Percentiles rank a stretch among this genome's conserved stretches.
Conservation (phyloP, 2,113 vertebrate genomes). For the Dinomys branickii region DNA sequence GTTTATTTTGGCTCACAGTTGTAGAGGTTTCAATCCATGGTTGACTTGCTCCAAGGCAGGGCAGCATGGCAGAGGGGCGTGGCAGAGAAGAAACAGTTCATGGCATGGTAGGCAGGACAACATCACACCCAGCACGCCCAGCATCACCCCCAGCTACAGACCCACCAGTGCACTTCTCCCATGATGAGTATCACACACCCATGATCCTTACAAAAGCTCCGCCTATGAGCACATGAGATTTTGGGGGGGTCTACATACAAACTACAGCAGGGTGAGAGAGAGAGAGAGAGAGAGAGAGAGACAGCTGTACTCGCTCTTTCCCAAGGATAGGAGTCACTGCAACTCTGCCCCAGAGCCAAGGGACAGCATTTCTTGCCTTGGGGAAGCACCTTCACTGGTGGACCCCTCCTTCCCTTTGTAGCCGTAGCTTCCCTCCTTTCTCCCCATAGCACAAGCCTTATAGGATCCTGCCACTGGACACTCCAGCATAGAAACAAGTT, state of each 20-base stretch:
- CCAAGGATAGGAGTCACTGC: background rate
- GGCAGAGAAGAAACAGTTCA: background rate
- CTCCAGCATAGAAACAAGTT: too few species aligned
- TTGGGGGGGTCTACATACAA: background rate
- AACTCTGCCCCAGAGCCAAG: background rate
- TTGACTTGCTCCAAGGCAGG: background rate
- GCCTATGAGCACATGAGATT: background rate
- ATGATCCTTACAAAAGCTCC: background rate
- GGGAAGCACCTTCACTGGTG: background rate
- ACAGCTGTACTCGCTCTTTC: background rate
- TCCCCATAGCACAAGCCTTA: background rate
- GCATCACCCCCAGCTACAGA: background rate
- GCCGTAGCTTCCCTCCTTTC: background rate
- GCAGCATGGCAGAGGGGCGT: background rate
- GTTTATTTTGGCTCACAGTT: background rate
- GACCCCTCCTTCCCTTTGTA: background rate
- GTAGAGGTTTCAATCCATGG: background rate
- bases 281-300: background rate
- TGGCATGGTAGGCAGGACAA: too few species aligned
- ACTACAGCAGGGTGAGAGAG: background rate
- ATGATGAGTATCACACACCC: background rate
- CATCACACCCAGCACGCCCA: background rate
- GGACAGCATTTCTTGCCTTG: background rate
- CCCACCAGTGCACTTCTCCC: background rate
- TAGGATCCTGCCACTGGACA: fast-evolving